Base-by-base conservation (phyloP, 2,797 vertebrate species). In the Amniataba percoides region DNA sequence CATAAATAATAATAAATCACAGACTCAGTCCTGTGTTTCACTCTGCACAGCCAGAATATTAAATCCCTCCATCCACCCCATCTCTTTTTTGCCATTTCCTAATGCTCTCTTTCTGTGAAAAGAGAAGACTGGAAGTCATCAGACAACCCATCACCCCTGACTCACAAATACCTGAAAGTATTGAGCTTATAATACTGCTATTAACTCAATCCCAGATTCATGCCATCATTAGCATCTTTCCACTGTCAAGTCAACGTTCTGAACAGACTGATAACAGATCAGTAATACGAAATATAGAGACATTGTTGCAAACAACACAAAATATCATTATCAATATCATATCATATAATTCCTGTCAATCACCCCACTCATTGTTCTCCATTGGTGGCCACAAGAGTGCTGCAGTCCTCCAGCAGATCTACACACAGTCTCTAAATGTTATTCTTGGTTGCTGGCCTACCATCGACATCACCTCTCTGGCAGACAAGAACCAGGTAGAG, bases 1-100 rank as follows among this genome's bases (percentile, higher is more conserved):
- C 66, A 46, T 84, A 65, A 81, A 77, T 81, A 49, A 66, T 76
- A 79, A 46, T 84, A 65, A 81, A 77, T 81, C 52, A 66, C 78
- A 79, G 31, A 68, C 61, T 63, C 31, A 19, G 10, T 18, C 59
- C 39, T 77, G 59, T 57, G 52, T 52, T 76, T 57, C 49, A 74
- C 59, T 48, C 52, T 66, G 36, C 56, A 40, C 7, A 31, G 11
- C 49, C 59, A 62, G 51, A 43, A 34, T 7, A 15, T 43, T 56
- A 12, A 39, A 64, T 56, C 27, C 31, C 0, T 75, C 14, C 3
- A 61, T 62, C 13, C 2, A 21, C 16, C 15, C 3, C 21, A n/a
- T 49, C 34, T 14, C 45, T 51, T 62, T n/a, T 42, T 19, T 45
- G 42, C 21, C 14, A 42, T 67, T 21, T 55, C 48, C 5, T 46